phyloP scores from a whole-genome alignment of 2,113 vertebrate genomes.

The Phoxinus phoxinus region DNA sequence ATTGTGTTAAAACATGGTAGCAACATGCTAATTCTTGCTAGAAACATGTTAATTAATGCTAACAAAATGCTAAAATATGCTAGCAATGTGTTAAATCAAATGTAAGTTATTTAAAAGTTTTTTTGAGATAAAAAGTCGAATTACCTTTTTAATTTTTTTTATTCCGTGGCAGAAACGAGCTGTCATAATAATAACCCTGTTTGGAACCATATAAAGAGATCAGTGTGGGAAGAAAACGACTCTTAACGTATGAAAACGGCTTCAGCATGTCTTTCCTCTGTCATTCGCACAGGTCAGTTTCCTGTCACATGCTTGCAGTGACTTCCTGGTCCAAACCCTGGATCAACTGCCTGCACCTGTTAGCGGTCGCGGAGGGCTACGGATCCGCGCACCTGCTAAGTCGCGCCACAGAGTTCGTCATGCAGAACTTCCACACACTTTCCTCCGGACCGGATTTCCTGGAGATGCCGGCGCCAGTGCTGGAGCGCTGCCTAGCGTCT shows the following conservation, averaged over 20 bases:
- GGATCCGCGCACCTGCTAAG: constrained; percentile 84
- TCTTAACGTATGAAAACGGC: background rate
- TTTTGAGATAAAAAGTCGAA: too few relatives aligned
- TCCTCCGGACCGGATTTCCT: constrained; percentile 87
- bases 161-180: too few relatives aligned
- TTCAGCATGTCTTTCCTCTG: background rate
- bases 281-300: constrained; percentile 83
- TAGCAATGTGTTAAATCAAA: too few relatives aligned
- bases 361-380: constrained; percentile 90
- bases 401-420: constrained; percentile 84
- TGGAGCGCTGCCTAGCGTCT: constrained; percentile 85
- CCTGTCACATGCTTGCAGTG: constrained; percentile 90
- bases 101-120: too few relatives aligned
- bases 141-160: too few relatives aligned
- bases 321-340: constrained; percentile 91
- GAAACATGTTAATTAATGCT: too few relatives aligned
- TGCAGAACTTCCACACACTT: constrained; percentile 84
- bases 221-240: too few relatives aligned
- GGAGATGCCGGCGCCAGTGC: constrained; percentile 85
- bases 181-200: too few relatives aligned
- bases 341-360: constrained; percentile 91
- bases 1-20: too few relatives aligned
- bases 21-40: too few relatives aligned
- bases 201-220: too few relatives aligned
- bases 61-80: too few relatives aligned